phyloP scores from a whole-genome alignment of 2,797 vertebrate species.

The Micrastur ruficollis region DNA sequence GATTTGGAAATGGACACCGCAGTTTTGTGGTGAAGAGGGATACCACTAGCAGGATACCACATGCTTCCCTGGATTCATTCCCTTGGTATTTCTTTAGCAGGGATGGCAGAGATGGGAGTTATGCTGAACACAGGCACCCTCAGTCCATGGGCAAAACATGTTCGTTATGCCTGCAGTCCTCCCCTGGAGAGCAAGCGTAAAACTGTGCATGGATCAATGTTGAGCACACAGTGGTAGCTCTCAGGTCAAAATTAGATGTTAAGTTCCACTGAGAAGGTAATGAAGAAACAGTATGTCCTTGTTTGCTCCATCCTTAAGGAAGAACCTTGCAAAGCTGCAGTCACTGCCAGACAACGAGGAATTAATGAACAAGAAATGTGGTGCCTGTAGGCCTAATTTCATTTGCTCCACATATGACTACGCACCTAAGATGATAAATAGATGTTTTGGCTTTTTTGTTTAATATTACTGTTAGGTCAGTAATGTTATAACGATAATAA shows the following conservation, averaged over 20 bases:
- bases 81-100: neutral
- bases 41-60: neutral
- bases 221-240: neutral
- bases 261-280: neutral
- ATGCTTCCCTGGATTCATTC: neutral
- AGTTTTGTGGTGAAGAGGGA: neutral
- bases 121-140: neutral
- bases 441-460: neutral
- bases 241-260: neutral
- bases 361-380: neutral
- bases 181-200: neutral
- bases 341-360: neutral
- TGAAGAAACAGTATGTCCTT: neutral
- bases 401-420: neutral
- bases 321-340: neutral
- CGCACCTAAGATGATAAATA: neutral
- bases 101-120: neutral
- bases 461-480: neutral
- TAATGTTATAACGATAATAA: neutral
- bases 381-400: neutral
- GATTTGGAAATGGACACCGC: neutral
- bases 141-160: fast-evolving
- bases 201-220: neutral
- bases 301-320: neutral
- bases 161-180: neutral